phyloP scores from a whole-genome alignment of 2,888 invertebrate species.

The Deilephila elpenor region DNA sequence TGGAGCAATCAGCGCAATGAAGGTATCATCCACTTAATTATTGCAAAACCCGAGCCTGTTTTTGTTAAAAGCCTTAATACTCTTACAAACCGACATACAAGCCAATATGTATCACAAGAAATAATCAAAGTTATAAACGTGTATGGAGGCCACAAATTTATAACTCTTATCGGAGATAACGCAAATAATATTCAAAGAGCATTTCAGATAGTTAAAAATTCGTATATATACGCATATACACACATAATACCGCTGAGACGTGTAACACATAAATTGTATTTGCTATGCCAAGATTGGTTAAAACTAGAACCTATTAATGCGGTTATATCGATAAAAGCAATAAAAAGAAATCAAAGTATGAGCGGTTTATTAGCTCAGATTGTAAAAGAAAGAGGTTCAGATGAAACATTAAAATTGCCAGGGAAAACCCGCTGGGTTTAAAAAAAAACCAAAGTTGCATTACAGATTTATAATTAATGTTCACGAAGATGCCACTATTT shows the following conservation, averaged over 20 bases:
- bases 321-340: slow-evolving; percentile 30
- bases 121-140: slow-evolving; percentile 34
- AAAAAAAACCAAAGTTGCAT: slow-evolving; percentile 36
- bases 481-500: slow-evolving; percentile 37
- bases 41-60: slow-evolving; percentile 36
- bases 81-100: slow-evolving; percentile 33
- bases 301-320: slow-evolving; percentile 21
- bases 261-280: slow-evolving; percentile 37
- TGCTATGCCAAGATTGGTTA: slow-evolving; percentile 34
- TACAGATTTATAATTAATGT: slow-evolving; percentile 39
- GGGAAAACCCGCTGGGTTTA: slow-evolving; percentile 37
- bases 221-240: no score
- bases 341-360: slow-evolving; percentile 35
- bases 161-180: slow-evolving; percentile 37
- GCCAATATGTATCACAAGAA: slow-evolving; percentile 35
- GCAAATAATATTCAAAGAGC: slow-evolving; percentile 39
- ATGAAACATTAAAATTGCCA: slow-evolving; percentile 40
- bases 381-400: slow-evolving; percentile 38
- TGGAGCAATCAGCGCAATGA: slow-evolving; percentile 34
- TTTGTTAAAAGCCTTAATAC: slow-evolving; percentile 37
- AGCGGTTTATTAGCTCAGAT: slow-evolving; percentile 38
- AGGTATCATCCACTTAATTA: slow-evolving; percentile 34
- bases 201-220: slow-evolving; percentile 36
- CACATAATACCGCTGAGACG: slow-evolving; percentile 35
- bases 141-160: slow-evolving; percentile 36